phyloP scores from a whole-genome alignment of 2,113 vertebrate genomes.

The Riparia riparia region DNA sequence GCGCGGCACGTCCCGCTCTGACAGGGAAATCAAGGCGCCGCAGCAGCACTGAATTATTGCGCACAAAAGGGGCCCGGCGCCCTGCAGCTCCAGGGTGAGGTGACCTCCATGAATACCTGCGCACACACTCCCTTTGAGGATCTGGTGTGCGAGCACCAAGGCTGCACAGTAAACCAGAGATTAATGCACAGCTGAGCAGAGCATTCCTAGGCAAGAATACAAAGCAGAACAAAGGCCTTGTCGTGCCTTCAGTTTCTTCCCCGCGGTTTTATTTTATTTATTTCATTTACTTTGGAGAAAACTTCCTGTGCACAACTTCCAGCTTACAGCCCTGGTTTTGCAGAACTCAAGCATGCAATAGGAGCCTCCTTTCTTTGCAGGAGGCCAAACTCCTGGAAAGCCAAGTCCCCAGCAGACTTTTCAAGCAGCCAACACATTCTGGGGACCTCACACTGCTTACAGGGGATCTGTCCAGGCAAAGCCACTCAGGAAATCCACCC shows the following conservation, averaged over 20 bases:
- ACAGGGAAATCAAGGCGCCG: not conserved
- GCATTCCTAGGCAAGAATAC: not conserved
- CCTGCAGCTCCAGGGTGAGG: not conserved
- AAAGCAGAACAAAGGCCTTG: conserved; percentile 25
- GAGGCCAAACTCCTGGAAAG: not conserved
- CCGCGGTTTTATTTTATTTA: not conserved
- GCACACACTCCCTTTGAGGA: not conserved
- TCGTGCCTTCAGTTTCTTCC: not conserved
- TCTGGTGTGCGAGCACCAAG: not conserved
- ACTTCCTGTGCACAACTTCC: not conserved
- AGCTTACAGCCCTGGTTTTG: not conserved
- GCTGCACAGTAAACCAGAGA: conserved; percentile 18
- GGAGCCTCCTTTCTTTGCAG: not conserved
- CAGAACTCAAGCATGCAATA: not conserved
- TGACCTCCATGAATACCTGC: conserved; percentile 32
- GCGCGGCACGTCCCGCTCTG: rapidly evolving
- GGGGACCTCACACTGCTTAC: not conserved
- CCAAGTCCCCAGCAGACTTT: not conserved
- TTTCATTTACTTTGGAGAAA: not conserved
- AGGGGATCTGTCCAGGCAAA: not conserved
- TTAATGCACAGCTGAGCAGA: conserved; percentile 21
- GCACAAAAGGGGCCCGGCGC: not conserved
- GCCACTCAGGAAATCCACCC: not conserved
- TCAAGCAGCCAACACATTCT: not conserved
- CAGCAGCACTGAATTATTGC: conserved; percentile 16